A percentile compares a stretch with the other conserved stretches of the same genome.
phyloP scores from a whole-genome alignment of 1,140 invertebrate genomes.

The Temnothorax nylanderi region DNA sequence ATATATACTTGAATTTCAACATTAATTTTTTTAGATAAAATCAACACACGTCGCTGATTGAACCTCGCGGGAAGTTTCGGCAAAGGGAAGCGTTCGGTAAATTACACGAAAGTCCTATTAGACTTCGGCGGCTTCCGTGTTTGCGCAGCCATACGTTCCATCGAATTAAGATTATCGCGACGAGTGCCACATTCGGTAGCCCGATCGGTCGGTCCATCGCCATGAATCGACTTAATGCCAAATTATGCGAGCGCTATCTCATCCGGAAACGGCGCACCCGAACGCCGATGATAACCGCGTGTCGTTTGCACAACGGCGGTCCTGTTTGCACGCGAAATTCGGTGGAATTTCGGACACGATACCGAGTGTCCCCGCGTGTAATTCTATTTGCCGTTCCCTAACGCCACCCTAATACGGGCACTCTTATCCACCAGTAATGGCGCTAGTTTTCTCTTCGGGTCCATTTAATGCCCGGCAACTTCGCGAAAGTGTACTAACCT shows the following conservation, averaged over 20 bases:
- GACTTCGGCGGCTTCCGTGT: neutral
- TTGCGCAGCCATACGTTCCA: constrained; percentile 12
- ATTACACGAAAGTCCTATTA: neutral
- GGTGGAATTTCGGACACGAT: constrained; percentile 7
- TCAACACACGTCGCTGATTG: neutral
- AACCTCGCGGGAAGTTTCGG: neutral
- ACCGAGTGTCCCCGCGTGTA: constrained; percentile 16
- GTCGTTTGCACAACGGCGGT: constrained; percentile 39
- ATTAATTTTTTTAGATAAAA: neutral
- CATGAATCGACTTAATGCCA: constrained; percentile 54
- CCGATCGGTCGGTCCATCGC: neutral
- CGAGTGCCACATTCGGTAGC: neutral
- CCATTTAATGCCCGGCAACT: constrained; percentile 35
- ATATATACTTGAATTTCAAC: neutral
- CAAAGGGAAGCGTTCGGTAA: neutral
- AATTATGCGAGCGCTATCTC: constrained; percentile 35
- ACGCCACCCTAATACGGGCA: constrained; percentile 24
- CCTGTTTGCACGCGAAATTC: constrained; percentile 46
- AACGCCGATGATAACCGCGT: neutral
- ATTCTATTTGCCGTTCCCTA: constrained; percentile 45
- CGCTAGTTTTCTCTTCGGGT: constrained; percentile 47
- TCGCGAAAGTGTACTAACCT: neutral
- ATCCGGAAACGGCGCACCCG: constrained; percentile 2
- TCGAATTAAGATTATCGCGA: constrained; percentile 32
- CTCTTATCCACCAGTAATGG: constrained; percentile 41